Evolutionary conservation across 2,113 vertebrate genomes (phyloP), one percentile per base, ranked within the genome.

Genomic region (Tympanuchus pallidicinctus): DNA sequence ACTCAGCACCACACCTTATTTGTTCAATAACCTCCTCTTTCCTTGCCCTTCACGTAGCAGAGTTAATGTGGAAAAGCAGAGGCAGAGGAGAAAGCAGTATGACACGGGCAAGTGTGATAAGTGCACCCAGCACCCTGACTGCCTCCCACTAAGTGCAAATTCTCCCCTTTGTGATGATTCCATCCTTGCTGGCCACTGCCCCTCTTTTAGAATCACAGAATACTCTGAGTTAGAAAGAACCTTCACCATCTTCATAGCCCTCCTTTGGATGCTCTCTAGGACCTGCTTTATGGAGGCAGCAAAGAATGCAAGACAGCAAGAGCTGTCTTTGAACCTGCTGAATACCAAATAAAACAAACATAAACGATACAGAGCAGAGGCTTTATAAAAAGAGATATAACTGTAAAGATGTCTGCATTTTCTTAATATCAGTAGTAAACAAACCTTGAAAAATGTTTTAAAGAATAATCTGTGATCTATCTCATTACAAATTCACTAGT

Each of bases 71-170:
- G n/a, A 73, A 74, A 77, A 70, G 43, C 54, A 70, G 40, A 47
- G 43, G 20, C 30, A 47, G 30, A 65, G 18, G 30, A 64, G 32
- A 4, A 18, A 42, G 18, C 21, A 25, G 22, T 64, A 12, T 16
- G 28, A 48, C 14, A 15, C 36, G 64, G 22, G 11, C 8, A 4
- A 9, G 40, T 88, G n/a, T 45, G n/a, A 21, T 42, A 69, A 77
- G 18, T 32, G 19, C 21, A 60, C 1, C 0, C 2, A 47, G 24
- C 25, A 42, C 13, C 7, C 54, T 28, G 8, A 3, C 20, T 21
- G 66, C 32, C 56, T 61, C 18, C 19, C 0, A 1, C 24, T 52
- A 22, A 22, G 74, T 1, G 13, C 19, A 50, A 8, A 47, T n/a
- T 86, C 72, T 59, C 88, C 40, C 77, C 30, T 32, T 13, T 56